Percentiles rank a stretch among this genome's conserved stretches.
Evolutionary conservation across 92 coral and sea anemone species (phyloP).

Genomic region (Chrysogorgia sp.): DNA sequence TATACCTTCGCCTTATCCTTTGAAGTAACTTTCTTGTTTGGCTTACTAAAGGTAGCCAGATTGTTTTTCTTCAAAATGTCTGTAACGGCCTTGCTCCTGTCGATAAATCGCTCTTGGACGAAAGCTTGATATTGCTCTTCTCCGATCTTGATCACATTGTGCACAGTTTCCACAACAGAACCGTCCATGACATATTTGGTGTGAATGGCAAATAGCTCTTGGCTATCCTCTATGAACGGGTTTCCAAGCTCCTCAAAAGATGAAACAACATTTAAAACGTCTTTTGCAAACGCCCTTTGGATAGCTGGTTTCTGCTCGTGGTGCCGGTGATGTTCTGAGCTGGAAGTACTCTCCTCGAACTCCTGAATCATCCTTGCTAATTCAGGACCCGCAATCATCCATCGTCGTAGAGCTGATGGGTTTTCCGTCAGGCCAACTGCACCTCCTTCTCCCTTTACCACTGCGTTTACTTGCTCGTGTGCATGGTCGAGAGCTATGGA

Average conservation of each 20-base stretch:
- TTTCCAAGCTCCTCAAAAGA: slow-evolving; percentile 63
- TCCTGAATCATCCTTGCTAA: slow-evolving; percentile 61
- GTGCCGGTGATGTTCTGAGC: neutral
- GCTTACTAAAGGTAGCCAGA: slow-evolving; percentile 18
- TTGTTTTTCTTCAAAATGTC: too few relatives aligned
- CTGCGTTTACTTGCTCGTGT: slow-evolving; percentile 68
- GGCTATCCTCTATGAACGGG: slow-evolving; percentile 62
- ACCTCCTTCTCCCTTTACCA: slow-evolving; percentile 70
- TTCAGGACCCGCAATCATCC: slow-evolving; percentile 73
- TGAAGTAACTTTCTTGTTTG: slow-evolving; percentile 34
- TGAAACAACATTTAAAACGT: slow-evolving; percentile 50
- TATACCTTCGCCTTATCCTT: slow-evolving; percentile 57
- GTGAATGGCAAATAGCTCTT: slow-evolving; percentile 69
- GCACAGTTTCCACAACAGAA: slow-evolving; percentile 47
- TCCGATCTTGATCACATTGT: slow-evolving; percentile 35
- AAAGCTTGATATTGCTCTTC: neutral
- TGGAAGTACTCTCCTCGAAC: slow-evolving; percentile 47
- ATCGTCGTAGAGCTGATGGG: slow-evolving; percentile 65
- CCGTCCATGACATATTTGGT: slow-evolving; percentile 63
- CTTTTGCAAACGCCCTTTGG: slow-evolving; percentile 18
- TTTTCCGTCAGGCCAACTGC: slow-evolving; percentile 69
- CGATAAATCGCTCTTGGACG: slow-evolving; percentile 16
- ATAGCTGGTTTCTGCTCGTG: too few relatives aligned
- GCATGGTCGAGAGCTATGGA: slow-evolving; percentile 68
- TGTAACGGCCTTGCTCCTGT: slow-evolving; percentile 41